phyloP scores from a whole-genome alignment of 2,888 invertebrate genomes.

The Drosophila paracracens region DNA sequence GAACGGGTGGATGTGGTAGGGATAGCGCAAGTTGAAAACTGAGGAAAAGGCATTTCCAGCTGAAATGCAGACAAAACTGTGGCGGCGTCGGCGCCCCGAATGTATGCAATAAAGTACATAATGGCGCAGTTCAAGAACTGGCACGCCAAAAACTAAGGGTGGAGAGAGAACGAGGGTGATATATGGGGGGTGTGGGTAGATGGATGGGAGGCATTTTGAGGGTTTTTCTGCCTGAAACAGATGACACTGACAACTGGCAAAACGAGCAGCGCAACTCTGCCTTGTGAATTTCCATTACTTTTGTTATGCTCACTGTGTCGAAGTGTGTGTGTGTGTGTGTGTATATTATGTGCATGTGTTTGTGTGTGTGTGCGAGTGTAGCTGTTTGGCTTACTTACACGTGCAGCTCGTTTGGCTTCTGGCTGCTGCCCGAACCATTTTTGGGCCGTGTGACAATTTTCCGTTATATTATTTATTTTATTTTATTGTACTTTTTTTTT shows the following conservation, averaged over 20 bases:
- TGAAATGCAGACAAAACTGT: constrained; percentile 74
- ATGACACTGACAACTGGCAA: constrained; percentile 47
- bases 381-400: constrained; percentile 68
- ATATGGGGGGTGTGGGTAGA: background rate
- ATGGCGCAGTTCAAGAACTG: constrained; percentile 80
- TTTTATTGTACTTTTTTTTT: background rate
- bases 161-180: background rate
- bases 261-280: constrained; percentile 57
- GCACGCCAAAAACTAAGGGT: constrained; percentile 38
- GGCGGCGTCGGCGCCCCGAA: constrained; percentile 63
- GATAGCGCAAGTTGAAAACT: constrained; percentile 31
- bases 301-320: constrained; percentile 48
- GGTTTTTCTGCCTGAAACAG: constrained; percentile 25
- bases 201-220: background rate
- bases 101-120: constrained; percentile 81
- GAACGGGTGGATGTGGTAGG: constrained; percentile 8
- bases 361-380: constrained; percentile 30
- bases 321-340: constrained; percentile 12
- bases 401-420: constrained; percentile 58
- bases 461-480: constrained; percentile 26
- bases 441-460: constrained; percentile 73
- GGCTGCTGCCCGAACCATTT: constrained; percentile 77
- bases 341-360: background rate
- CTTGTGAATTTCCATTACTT: constrained; percentile 69
- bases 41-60: constrained; percentile 70